phyloP scores from a whole-genome alignment of 1,140 invertebrate genomes.

The Trialeurodes vaporariorum region DNA sequence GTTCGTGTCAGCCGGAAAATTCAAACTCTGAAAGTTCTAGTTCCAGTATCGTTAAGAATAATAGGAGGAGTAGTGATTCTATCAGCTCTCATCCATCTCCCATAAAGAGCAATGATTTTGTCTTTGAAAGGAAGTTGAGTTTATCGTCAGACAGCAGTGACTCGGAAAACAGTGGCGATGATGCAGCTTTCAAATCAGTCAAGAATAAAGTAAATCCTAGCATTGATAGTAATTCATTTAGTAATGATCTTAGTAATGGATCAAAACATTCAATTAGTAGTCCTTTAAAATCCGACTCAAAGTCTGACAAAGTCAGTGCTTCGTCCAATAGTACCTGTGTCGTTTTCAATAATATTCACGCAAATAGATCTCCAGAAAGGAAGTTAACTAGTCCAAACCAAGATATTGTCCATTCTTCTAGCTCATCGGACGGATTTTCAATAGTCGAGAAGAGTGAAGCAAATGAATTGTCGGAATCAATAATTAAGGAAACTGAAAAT shows the following conservation, averaged over 20 bases:
- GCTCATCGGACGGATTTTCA: not conserved
- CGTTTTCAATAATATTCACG: not conserved
- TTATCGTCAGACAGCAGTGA: not conserved
- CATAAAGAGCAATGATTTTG: not conserved
- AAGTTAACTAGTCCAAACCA: not conserved
- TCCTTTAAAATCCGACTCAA: no score
- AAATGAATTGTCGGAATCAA: no score
- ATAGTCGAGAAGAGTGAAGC: not conserved
- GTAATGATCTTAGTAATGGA: no score
- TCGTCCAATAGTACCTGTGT: not conserved
- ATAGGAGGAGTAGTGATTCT: not conserved
- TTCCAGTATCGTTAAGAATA: not conserved
- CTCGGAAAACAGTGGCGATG: not conserved
- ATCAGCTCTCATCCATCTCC: not conserved
- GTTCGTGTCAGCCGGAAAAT: not conserved
- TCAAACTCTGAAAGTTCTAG: not conserved
- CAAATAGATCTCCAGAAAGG: not conserved
- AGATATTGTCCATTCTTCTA: not conserved
- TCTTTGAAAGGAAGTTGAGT: not conserved
- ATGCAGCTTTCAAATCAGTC: no score
- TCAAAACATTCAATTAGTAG: no score
- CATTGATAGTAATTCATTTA: no score
- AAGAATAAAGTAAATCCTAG: no score
- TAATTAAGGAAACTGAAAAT: no score
- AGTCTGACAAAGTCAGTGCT: no score